Evolutionary conservation across 2,888 invertebrate species (phyloP), one percentile per base, ranked within the genome.

Genomic region (Lasiommata megera): DNA sequence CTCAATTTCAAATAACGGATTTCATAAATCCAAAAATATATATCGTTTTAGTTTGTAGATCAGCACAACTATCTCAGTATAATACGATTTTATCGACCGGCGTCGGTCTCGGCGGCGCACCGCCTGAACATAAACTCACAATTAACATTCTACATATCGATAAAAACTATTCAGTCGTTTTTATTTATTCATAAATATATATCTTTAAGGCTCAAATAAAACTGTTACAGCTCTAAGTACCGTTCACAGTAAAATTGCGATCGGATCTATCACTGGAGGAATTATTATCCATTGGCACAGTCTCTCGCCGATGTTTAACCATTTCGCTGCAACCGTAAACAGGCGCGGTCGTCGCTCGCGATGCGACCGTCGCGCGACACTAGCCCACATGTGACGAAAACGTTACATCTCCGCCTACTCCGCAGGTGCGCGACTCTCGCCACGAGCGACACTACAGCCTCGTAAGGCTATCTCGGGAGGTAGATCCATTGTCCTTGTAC

Each of bases 131-230:
- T 81, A 83, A 84, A 87, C 81, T 86, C 88, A 84, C 85, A 84
- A 51, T 34, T 53, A 85, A 85, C 86, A 88, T 82, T 83, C 88
- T 88, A 80, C 79, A 77, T 75, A 83, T 88, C 80, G 85, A 88
- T 88, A 87, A 88, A 83, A 88, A 88, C 88, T 90, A 90, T 85
- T 90, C 90, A 90, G 90, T 90, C 90, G 86, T 88, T 88, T 88
- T 88, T 82, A 81, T 87, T 88, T 88, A 88, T 85, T 79, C 87
- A 86, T 88, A 88, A 88, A 89, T 88, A 89, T 88, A 88, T 87
- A 88, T 88, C 84, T 88, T 88, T 86, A 84, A 87, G 89, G 89
- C 88, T 89, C 88, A 88, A 89, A 88, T 81, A 81, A 88, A 88
- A 85, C 84, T 80, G 84, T 77, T 77, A 74, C 74, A 76, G 76